Evolutionary conservation across 2,797 vertebrate species (phyloP).

Genomic region (Spinus olivaceus): DNA sequence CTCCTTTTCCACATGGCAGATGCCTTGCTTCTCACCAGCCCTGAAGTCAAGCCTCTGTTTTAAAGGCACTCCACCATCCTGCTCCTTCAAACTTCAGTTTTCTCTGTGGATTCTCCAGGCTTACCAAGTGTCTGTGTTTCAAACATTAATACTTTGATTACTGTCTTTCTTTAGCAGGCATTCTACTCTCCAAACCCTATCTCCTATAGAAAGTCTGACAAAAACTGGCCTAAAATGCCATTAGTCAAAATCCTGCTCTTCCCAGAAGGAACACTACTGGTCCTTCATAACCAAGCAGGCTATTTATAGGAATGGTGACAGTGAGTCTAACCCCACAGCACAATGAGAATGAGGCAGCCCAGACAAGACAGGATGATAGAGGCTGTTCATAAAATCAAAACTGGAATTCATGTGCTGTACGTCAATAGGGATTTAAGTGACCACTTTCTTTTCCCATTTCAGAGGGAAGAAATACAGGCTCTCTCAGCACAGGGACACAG

Average conservation of each 20-base stretch:
- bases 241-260: slow-evolving; percentile 10
- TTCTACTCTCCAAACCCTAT: background rate
- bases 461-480: background rate
- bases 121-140: background rate
- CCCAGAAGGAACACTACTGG: background rate
- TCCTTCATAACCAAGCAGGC: slow-evolving; percentile 24
- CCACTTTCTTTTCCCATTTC: background rate
- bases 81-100: background rate
- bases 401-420: background rate
- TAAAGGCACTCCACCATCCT: background rate
- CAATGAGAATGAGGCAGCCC: slow-evolving; percentile 19
- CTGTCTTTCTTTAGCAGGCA: background rate
- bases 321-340: slow-evolving; percentile 5
- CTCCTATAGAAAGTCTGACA: background rate
- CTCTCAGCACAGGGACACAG: background rate
- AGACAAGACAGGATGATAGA: background rate
- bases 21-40: background rate
- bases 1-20: background rate
- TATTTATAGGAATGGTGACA: slow-evolving; percentile 56
- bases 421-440: background rate
- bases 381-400: slow-evolving; percentile 25
- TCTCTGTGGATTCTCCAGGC: background rate
- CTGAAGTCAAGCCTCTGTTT: background rate
- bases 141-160: background rate
- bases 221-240: background rate